A percentile compares a stretch with the other conserved stretches of the same genome.
These are phyloP conservation scores for Cremastobaeus sp. DNA, from an alignment of 2,888 invertebrate genomes.

Conservation along the genomic window DNA sequence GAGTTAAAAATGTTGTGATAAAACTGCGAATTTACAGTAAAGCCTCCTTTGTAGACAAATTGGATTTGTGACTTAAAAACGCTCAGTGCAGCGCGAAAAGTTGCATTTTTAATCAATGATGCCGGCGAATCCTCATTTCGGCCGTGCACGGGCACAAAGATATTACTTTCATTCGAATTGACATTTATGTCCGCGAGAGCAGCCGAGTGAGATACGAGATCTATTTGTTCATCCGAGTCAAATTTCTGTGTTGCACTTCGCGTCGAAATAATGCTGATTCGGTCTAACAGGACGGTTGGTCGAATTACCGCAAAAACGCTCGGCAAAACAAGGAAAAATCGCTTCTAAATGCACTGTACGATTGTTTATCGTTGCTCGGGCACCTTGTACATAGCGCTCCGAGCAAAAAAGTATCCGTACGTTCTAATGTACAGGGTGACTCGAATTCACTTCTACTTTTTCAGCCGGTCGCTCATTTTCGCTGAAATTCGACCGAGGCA, in stretches of 20 bases:
- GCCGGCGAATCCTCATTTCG: conserved; percentile 13
- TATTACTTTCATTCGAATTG: conserved; percentile 50
- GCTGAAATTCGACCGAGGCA: conserved; percentile 7
- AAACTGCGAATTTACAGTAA: too few relatives aligned
- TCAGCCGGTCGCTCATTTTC: conserved; percentile 19
- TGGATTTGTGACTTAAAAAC: too few relatives aligned
- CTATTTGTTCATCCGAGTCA: conserved; percentile 38
- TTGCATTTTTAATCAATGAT: conserved; percentile 4
- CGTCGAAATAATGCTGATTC: conserved; percentile 45
- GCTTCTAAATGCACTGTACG: conserved; percentile 51
- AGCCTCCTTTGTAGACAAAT: too few relatives aligned
- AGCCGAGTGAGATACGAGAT: conserved; percentile 24
- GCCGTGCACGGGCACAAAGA: conserved; percentile 22
- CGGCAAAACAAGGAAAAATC: conserved; percentile 43
- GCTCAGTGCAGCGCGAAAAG: not conserved
- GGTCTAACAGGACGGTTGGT: conserved; percentile 26
- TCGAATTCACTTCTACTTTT: conserved; percentile 44
- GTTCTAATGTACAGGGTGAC: conserved; percentile 55
- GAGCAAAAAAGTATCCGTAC: conserved; percentile 49
- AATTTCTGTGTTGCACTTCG: conserved; percentile 39
- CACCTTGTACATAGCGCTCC: conserved; percentile 48
- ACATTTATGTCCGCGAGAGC: conserved; percentile 44
- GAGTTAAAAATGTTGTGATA: too few relatives aligned
- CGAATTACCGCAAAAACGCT: conserved; percentile 37
- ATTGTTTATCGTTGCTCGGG: conserved; percentile 56